Evolutionary conservation across 2,888 invertebrate genomes (phyloP).

Genomic region (Rotaria macrura): DNA sequence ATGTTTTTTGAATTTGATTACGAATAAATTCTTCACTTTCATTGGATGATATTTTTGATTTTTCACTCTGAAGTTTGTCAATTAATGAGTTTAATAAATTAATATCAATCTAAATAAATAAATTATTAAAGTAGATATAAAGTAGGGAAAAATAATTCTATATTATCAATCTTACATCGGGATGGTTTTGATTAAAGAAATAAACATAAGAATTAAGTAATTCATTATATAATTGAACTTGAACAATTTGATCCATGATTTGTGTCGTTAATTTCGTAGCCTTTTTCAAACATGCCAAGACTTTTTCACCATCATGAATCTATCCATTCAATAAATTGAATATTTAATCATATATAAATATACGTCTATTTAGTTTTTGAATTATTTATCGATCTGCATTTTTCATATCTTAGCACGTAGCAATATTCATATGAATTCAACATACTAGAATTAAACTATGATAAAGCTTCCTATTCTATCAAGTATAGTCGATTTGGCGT

Average conservation of each 20-base stretch:
- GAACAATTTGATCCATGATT: conserved; percentile 90
- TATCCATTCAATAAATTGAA: neutral
- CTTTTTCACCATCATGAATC: conserved; percentile 69
- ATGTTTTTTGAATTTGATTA: neutral
- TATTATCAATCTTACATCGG: neutral
- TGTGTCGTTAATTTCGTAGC: conserved; percentile 86
- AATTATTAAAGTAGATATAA: neutral
- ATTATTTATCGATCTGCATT: too few relatives aligned
- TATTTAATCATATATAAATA: neutral
- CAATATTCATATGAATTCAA: too few relatives aligned
- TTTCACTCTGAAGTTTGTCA: conserved; percentile 5
- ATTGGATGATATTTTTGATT: neutral
- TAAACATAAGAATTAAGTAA: conserved; percentile 55
- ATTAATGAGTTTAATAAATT: neutral
- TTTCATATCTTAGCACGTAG: too few relatives aligned
- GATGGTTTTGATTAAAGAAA: conserved; percentile 36
- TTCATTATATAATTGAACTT: conserved; percentile 87
- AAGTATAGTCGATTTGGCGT: too few relatives aligned
- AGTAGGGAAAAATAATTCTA: too few relatives aligned
- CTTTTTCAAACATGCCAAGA: conserved; percentile 85
- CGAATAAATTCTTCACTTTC: neutral
- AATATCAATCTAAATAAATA: neutral
- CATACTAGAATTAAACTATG: too few relatives aligned
- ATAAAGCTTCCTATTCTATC: too few relatives aligned
- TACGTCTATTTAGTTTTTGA: too few relatives aligned